These are phyloP conservation scores for Sarcophaga subvicina DNA, from an alignment of 2,888 invertebrate species.

Conservation along the genomic window DNA sequence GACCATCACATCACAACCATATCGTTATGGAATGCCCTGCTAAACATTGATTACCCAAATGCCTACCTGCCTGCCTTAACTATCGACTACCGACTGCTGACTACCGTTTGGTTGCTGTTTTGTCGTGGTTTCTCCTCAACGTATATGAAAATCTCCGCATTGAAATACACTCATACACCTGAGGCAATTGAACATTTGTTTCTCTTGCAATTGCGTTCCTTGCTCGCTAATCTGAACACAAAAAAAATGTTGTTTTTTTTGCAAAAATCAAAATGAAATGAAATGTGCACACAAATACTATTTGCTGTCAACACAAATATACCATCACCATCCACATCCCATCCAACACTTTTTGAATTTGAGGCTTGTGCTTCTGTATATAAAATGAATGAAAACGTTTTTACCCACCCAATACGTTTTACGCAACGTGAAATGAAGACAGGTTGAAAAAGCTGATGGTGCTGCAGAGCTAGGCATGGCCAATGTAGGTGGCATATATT, in stretches of 20 bases:
- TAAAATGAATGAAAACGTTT: too few relatives aligned
- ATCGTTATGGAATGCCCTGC: background rate
- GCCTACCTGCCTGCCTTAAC: slow-evolving; percentile 24
- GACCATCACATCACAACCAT: slow-evolving; percentile 20
- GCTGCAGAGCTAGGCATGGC: slow-evolving; percentile 84
- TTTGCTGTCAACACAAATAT: slow-evolving; percentile 5
- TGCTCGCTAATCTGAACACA: background rate
- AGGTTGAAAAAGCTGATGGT: slow-evolving; percentile 78
- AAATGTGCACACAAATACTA: slow-evolving; percentile 8
- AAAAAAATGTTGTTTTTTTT: too few relatives aligned
- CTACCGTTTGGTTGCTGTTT: background rate
- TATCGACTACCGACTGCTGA: background rate
- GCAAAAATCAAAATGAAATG: background rate
- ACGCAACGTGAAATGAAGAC: slow-evolving; percentile 22
- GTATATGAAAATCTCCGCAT: slow-evolving; percentile 17
- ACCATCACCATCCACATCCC: background rate
- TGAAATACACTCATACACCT: slow-evolving; percentile 34
- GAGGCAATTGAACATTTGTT: slow-evolving; percentile 29
- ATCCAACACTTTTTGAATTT: background rate
- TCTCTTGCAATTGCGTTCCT: slow-evolving; percentile 23
- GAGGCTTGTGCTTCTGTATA: too few relatives aligned
- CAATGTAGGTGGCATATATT: slow-evolving; percentile 86
- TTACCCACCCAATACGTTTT: too few relatives aligned
- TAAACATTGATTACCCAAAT: slow-evolving; percentile 7
- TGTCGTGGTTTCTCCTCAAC: background rate